Conservation (phyloP, 2,113 vertebrate species). For the Coryphaenoides rupestris region DNA sequence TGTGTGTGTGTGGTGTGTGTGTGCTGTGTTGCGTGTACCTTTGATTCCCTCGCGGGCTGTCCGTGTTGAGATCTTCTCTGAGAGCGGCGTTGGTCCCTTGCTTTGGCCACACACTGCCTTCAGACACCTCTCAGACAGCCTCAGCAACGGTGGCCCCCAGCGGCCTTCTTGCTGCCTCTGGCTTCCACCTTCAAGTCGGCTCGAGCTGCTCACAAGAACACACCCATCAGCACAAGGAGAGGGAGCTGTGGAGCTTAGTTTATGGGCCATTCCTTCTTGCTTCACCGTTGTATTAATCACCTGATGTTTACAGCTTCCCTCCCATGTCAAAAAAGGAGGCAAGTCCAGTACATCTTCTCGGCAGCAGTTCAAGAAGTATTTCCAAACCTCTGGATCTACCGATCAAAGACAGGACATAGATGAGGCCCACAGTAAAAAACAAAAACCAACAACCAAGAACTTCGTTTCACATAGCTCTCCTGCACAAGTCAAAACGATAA, state of each 20-base stretch:
- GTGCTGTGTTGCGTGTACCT: constrained; percentile 75
- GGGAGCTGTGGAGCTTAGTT: not conserved
- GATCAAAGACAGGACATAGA: constrained; percentile 16
- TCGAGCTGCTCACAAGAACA: constrained; percentile 46
- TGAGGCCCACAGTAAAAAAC: too few relatives aligned
- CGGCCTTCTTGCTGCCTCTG: constrained; percentile 75
- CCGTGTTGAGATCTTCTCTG: constrained; percentile 78
- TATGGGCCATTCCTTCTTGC: not conserved
- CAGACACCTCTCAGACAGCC: constrained; percentile 77
- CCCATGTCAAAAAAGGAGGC: not conserved
- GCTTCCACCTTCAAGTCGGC: constrained; percentile 74
- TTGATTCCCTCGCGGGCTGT: constrained; percentile 65
- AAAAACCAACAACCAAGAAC: too few relatives aligned
- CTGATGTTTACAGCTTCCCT: not conserved
- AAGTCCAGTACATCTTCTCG: constrained; percentile 78
- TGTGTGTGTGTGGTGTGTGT: not conserved
- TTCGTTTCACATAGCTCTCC: not conserved
- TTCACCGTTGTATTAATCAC: constrained; percentile 5
- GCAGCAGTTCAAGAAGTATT: constrained; percentile 74
- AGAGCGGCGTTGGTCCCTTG: constrained; percentile 81
- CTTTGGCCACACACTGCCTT: constrained; percentile 82
- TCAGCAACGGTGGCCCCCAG: constrained; percentile 78
- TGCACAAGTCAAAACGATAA: too few relatives aligned
- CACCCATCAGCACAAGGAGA: too few relatives aligned
- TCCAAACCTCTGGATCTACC: constrained; percentile 88